These are phyloP conservation scores for Spheniscus humboldti DNA, from an alignment of 2,797 vertebrate genomes.

Conservation along the genomic window DNA sequence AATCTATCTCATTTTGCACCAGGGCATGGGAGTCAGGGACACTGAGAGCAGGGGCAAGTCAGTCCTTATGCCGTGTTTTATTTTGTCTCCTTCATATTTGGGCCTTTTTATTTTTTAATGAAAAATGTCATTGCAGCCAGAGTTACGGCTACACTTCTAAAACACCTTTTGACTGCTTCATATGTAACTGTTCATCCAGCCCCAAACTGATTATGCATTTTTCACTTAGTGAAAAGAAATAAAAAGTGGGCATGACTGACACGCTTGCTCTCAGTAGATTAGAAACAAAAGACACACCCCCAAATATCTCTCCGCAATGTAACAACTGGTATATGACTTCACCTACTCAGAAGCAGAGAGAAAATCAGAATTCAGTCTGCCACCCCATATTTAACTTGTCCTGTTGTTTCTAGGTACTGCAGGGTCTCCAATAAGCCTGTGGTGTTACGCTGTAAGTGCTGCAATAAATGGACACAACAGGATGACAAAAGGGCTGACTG, in stretches of 20 bases:
- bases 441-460: background rate
- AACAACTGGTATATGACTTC: background rate
- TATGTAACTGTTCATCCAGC: constrained; percentile 3
- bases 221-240: constrained; percentile 13
- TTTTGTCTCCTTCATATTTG: constrained; percentile 32
- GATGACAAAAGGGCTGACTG: constrained; percentile 37
- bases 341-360: background rate
- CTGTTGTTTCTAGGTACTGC: constrained; percentile 12
- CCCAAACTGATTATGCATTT: constrained; percentile 15
- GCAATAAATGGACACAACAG: constrained; percentile 41
- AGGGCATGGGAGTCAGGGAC: background rate
- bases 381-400: constrained; percentile 10
- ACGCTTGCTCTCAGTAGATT: background rate
- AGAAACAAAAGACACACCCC: background rate
- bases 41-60: background rate
- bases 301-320: background rate
- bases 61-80: background rate
- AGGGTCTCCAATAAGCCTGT: constrained; percentile 25
- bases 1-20: constrained; percentile 1
- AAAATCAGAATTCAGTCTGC: constrained; percentile 4
- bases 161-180: constrained; percentile 16
- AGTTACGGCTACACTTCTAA: background rate
- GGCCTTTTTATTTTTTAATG: constrained; percentile 31
- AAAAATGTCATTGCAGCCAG: background rate
- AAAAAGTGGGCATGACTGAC: background rate